A percentile compares a stretch with the other conserved stretches of the same genome.
These are phyloP conservation scores for Pelusios castaneus DNA, from an alignment of 2,113 vertebrate genomes.

Conservation along the genomic window DNA sequence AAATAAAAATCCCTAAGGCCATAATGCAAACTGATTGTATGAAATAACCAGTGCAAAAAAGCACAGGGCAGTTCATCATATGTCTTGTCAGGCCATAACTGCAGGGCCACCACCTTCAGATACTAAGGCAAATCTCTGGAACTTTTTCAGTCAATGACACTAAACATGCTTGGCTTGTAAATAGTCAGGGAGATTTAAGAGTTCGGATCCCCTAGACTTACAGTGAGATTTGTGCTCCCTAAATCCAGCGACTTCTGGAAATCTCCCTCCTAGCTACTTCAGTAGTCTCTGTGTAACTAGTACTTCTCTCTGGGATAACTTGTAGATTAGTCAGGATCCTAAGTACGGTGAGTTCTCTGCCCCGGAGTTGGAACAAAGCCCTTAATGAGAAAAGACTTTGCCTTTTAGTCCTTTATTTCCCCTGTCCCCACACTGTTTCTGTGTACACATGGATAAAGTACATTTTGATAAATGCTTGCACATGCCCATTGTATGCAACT, in stretches of 20 bases:
- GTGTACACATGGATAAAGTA: not conserved
- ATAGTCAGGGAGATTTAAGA: no score
- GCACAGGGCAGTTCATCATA: not conserved
- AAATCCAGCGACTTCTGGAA: not conserved
- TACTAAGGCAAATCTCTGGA: no score
- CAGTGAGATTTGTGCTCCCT: not conserved
- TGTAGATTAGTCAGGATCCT: not conserved
- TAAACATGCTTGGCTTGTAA: no score
- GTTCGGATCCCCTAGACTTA: no score
- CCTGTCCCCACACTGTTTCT: constrained; percentile 28
- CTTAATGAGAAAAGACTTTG: constrained; percentile 5
- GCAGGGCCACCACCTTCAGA: no score
- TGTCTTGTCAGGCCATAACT: not conserved
- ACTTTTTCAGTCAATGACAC: no score
- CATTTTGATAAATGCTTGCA: constrained; percentile 33
- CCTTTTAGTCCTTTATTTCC: constrained; percentile 47
- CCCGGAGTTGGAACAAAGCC: not conserved
- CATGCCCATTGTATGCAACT: not conserved
- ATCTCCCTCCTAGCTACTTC: not conserved
- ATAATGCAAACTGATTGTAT: not conserved
- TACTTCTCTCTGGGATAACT: no score
- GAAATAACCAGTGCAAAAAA: not conserved
- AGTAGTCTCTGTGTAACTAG: not conserved
- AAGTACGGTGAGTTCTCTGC: not conserved
- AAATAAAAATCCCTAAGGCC: not conserved